A percentile compares a stretch with the other conserved stretches of the same genome.
phyloP scores from a whole-genome alignment of 2,888 invertebrate species.

The Oscheius sp. region DNA sequence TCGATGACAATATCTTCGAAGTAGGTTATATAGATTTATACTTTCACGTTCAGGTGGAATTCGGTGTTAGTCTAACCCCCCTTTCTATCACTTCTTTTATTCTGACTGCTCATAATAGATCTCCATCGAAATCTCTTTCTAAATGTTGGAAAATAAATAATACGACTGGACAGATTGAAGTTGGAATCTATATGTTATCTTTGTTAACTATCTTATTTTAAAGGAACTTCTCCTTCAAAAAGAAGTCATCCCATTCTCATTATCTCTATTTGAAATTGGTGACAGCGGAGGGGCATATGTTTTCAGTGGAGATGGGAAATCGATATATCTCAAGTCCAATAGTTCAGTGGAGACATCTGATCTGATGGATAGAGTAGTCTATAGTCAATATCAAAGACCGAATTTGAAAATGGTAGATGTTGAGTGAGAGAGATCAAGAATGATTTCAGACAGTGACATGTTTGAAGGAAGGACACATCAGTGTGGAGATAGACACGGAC shows the following conservation, averaged over 20 bases:
- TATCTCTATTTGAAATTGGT: not conserved
- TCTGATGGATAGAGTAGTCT: too few species aligned
- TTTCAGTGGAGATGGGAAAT: not conserved
- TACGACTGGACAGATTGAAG: not conserved
- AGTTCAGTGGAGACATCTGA: too few species aligned
- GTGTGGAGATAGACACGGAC: slow-evolving; percentile 5
- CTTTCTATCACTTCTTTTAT: not conserved
- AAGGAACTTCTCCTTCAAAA: not conserved
- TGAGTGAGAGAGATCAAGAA: not conserved
- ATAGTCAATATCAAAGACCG: not conserved
- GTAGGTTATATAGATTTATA: not conserved
- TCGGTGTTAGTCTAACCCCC: not conserved
- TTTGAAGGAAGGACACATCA: slow-evolving; percentile 7
- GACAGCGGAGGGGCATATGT: slow-evolving; percentile 29
- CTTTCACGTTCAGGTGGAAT: not conserved
- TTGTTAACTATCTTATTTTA: not conserved
- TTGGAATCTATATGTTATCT: not conserved
- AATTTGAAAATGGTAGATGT: not conserved
- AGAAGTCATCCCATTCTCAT: not conserved
- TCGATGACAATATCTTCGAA: not conserved
- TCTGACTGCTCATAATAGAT: not conserved
- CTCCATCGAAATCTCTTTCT: not conserved
- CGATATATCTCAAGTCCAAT: not conserved
- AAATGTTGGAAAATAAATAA: not conserved
- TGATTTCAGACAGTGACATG: not conserved